These are phyloP conservation scores for Platycercus adscitus DNA, from an alignment of 2,113 vertebrate genomes.

Conservation along the genomic window DNA sequence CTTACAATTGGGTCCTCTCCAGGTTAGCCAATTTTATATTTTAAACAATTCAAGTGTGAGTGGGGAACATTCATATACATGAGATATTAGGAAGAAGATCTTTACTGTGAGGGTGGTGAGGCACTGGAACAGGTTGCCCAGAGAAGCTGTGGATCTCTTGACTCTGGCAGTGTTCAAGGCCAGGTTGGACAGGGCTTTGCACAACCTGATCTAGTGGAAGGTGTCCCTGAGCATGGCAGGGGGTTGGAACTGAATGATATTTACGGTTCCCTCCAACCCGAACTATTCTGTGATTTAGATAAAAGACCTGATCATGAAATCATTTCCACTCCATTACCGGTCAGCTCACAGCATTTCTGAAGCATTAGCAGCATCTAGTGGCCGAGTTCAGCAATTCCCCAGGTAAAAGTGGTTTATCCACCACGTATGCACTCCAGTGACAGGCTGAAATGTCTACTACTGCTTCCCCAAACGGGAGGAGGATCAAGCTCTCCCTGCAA, in stretches of 20 bases:
- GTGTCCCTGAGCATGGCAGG: background rate
- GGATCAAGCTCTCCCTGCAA: fast-evolving
- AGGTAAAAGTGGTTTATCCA: background rate
- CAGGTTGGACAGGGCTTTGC: background rate
- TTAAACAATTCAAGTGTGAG: background rate
- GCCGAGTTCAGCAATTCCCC: background rate
- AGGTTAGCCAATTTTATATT: background rate
- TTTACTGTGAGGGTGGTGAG: background rate
- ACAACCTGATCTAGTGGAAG: background rate
- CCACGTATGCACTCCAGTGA: fast-evolving
- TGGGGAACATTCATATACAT: background rate
- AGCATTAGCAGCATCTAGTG: conserved; percentile 58
- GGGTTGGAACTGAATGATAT: background rate
- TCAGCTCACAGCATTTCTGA: background rate
- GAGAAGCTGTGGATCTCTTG: background rate
- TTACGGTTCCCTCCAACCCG: background rate
- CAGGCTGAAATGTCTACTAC: background rate
- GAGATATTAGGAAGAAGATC: background rate
- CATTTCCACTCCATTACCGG: fast-evolving
- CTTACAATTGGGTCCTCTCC: background rate
- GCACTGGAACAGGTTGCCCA: background rate
- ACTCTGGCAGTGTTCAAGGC: background rate
- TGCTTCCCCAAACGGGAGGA: background rate
- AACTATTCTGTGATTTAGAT: background rate
- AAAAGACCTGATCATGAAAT: background rate